These are phyloP conservation scores for Chaenodraco wilsoni DNA, from an alignment of 2,797 vertebrate species.

Conservation along the genomic window DNA sequence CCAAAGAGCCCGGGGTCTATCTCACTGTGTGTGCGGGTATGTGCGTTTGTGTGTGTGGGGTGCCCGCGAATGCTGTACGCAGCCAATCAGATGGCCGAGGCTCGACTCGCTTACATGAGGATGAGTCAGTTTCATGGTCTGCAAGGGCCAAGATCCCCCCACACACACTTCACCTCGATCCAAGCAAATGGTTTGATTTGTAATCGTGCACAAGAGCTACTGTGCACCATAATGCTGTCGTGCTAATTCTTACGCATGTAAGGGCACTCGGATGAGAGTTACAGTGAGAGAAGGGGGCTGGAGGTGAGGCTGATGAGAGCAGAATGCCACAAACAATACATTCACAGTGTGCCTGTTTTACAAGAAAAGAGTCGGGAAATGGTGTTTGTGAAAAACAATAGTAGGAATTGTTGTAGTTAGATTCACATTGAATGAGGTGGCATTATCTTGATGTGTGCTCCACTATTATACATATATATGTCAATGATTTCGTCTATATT, in stretches of 20 bases:
- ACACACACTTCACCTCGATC: constrained; percentile 59
- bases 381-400: constrained; percentile 1
- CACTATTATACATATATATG: not conserved
- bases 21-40: constrained; percentile 35
- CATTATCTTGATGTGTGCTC: not conserved
- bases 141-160: constrained; percentile 56
- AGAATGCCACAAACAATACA: constrained; percentile 47
- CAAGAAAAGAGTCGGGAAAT: not conserved
- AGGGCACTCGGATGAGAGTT: constrained; percentile 34
- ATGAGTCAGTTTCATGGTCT: constrained; percentile 77
- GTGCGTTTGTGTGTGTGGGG: constrained; percentile 37
- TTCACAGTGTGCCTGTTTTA: constrained; percentile 24
- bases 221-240: constrained; percentile 20
- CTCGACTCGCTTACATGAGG: constrained; percentile 65
- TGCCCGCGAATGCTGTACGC: constrained; percentile 29
- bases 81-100: constrained; percentile 59
- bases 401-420: not conserved
- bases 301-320: constrained; percentile 50
- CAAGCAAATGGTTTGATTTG: constrained; percentile 65
- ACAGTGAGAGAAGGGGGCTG: constrained; percentile 40
- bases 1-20: constrained; percentile 74
- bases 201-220: constrained; percentile 47
- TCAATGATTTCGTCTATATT: not conserved
- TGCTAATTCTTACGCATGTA: constrained; percentile 36
- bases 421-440: not conserved